Evolutionary conservation across 1,140 invertebrate species (phyloP).

Genomic region (Pseudomyrmex gracilis): DNA sequence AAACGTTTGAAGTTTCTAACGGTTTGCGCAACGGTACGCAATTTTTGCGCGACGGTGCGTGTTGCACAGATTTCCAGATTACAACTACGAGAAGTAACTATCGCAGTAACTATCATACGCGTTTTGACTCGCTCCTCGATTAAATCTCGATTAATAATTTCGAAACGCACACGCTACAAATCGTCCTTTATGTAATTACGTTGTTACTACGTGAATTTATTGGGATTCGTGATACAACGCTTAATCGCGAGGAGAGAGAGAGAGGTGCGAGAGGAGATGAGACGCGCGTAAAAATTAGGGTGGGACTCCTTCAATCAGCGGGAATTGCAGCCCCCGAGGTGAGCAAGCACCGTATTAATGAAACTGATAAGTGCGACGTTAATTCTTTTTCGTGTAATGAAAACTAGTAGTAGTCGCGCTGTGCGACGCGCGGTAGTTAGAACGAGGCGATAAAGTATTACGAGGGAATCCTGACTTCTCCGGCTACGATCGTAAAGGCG

Average conservation of each 20-base stretch:
- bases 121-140: not conserved
- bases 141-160: constrained; percentile 19
- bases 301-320: constrained; percentile 14
- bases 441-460: constrained; percentile 45
- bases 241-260: not conserved
- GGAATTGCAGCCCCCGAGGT: not conserved
- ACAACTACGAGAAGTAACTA: constrained; percentile 51
- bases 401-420: constrained; percentile 33
- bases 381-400: constrained; percentile 16
- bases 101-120: constrained; percentile 38
- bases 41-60: constrained; percentile 49
- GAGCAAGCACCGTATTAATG: constrained; percentile 26
- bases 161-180: not conserved
- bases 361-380: constrained; percentile 26
- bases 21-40: constrained; percentile 18
- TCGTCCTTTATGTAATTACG: not conserved
- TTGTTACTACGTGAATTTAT: constrained; percentile 3
- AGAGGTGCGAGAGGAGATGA: not conserved
- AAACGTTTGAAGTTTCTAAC: constrained; percentile 65
- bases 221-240: not conserved
- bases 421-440: constrained; percentile 14
- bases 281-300: not conserved
- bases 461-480: constrained; percentile 39
- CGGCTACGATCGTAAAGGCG: constrained; percentile 67
- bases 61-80: constrained; percentile 59